These are phyloP conservation scores for Crax fasciolata DNA, from an alignment of 2,797 vertebrate genomes.

Conservation along the genomic window DNA sequence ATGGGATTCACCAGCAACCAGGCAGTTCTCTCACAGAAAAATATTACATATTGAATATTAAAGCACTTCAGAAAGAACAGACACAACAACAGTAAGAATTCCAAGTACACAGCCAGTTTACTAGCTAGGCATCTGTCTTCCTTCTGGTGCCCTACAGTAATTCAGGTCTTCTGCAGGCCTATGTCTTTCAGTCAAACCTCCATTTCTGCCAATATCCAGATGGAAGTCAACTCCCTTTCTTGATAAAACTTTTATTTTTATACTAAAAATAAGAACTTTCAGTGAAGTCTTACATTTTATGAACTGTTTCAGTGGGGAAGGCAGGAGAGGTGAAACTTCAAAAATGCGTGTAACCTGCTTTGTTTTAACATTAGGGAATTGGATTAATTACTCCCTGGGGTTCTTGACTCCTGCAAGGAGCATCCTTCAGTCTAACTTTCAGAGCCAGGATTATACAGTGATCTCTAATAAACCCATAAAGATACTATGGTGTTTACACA, in stretches of 20 bases:
- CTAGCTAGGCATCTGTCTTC: background rate
- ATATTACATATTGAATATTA: background rate
- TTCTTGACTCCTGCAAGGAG: slow-evolving; percentile 21
- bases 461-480: slow-evolving; percentile 23
- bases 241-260: background rate
- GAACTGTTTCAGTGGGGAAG: background rate
- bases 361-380: background rate
- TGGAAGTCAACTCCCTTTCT: background rate
- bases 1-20: background rate
- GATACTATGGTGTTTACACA: slow-evolving; percentile 58
- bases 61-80: background rate
- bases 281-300: background rate
- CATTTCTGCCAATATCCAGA: background rate
- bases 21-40: background rate
- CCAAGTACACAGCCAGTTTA: background rate
- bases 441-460: slow-evolving; percentile 27
- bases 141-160: background rate
- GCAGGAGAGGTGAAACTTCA: background rate
- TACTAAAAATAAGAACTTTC: background rate
- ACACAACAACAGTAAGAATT: background rate
- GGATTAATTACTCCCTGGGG: slow-evolving; percentile 37
- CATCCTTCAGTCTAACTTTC: slow-evolving; percentile 46
- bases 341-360: background rate
- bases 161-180: background rate
- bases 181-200: background rate